These are phyloP conservation scores for Kobus ellipsiprymnus DNA, from an alignment of 2,113 vertebrate genomes.

Conservation along the genomic window DNA sequence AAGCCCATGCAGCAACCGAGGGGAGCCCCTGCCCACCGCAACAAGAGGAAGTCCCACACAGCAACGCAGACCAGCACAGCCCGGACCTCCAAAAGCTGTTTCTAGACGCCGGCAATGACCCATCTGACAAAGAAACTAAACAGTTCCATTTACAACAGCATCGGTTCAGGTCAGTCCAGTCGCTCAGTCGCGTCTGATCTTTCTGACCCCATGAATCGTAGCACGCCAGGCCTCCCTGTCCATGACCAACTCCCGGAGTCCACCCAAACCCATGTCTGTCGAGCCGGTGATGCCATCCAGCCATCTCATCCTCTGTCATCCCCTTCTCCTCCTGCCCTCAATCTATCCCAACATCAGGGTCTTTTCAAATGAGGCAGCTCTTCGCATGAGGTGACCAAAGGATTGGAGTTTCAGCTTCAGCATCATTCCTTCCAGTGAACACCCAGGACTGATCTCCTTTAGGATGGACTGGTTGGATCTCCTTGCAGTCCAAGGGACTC, in stretches of 20 bases:
- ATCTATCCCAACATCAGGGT: not conserved
- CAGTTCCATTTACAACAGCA: not conserved
- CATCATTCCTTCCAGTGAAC: not conserved
- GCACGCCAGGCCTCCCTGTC: not conserved
- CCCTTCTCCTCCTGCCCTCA: not conserved
- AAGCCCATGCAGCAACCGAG: not conserved
- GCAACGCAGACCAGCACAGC: not conserved
- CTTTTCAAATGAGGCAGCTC: not conserved
- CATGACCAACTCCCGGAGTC: not conserved
- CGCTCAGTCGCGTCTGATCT: fast-evolving
- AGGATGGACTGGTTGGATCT: too few relatives aligned
- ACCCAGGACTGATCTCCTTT: not conserved
- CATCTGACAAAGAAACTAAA: not conserved
- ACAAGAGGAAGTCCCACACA: not conserved
- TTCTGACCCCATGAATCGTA: not conserved
- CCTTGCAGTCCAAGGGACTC: too few relatives aligned
- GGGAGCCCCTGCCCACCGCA: not conserved
- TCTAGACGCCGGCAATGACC: fast-evolving
- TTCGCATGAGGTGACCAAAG: not conserved
- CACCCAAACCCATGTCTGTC: not conserved
- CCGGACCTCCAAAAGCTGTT: not conserved
- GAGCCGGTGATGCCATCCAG: not conserved
- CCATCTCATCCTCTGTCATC: not conserved
- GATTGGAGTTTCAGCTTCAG: not conserved
- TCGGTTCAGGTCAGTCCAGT: not conserved